These are phyloP conservation scores for Dexiosoma caninum DNA, from an alignment of 2,888 invertebrate genomes.

Conservation along the genomic window DNA sequence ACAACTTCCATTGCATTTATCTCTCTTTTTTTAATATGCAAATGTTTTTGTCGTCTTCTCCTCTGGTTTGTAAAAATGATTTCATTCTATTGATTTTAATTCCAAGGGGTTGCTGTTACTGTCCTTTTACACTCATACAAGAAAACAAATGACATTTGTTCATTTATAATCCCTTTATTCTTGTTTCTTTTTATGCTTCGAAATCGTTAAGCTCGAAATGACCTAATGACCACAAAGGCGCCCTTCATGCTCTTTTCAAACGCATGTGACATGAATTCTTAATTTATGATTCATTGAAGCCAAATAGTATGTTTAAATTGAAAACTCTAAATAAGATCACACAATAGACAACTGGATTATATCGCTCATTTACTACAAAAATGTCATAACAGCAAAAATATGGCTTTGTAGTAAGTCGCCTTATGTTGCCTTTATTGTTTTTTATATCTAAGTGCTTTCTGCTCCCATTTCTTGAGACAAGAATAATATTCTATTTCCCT, in stretches of 20 bases:
- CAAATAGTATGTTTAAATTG: slow-evolving; percentile 12
- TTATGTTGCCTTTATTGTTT: too few species aligned
- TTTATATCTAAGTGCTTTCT: too few species aligned
- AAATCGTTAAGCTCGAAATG: slow-evolving; percentile 34
- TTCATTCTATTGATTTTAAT: neutral
- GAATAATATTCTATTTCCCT: too few species aligned
- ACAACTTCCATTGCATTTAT: too few species aligned
- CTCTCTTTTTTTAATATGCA: too few species aligned
- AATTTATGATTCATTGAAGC: slow-evolving; percentile 26
- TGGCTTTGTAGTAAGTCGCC: too few species aligned
- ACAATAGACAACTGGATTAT: neutral
- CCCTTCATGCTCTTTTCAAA: neutral
- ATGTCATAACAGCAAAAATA: too few species aligned
- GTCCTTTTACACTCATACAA: slow-evolving; percentile 2
- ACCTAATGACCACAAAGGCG: slow-evolving; percentile 61
- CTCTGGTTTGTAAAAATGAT: neutral
- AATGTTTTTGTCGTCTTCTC: neutral
- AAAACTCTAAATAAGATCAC: slow-evolving; percentile 28
- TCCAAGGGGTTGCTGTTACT: slow-evolving; percentile 4
- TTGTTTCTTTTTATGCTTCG: neutral
- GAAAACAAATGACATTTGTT: slow-evolving; percentile 26
- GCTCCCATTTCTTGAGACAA: too few species aligned
- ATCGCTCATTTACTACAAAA: too few species aligned
- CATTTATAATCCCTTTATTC: slow-evolving; percentile 21
- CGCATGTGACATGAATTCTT: slow-evolving; percentile 56